Percentiles rank a stretch among this genome's conserved stretches.
Conservation (phyloP, 1,140 invertebrate genomes). For the Anoplolepis gracilipes region DNA sequence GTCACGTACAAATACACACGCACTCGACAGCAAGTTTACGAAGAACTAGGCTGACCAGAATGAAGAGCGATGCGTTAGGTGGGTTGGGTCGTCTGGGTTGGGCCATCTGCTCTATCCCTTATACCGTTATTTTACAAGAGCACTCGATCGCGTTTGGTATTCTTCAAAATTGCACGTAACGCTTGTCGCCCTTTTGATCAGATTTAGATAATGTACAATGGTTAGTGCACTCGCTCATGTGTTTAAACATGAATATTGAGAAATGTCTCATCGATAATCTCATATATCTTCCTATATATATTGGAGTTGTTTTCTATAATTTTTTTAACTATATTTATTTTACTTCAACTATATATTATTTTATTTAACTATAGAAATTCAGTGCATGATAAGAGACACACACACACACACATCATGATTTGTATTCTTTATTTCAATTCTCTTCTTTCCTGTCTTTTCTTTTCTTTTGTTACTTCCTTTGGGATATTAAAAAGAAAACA, state of each 20-base stretch:
- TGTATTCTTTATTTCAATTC: not conserved
- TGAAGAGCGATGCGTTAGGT: slow-evolving; percentile 75
- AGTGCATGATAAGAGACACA: not conserved
- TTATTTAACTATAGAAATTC: not conserved
- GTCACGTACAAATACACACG: slow-evolving; percentile 63
- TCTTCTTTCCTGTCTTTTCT: not conserved
- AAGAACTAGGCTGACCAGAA: slow-evolving; percentile 76
- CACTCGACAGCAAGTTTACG: slow-evolving; percentile 53
- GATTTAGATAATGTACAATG: not conserved
- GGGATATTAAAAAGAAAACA: not conserved
- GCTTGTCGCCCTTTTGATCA: not conserved
- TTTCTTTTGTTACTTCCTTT: not conserved
- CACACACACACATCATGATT: too few relatives aligned
- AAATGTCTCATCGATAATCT: not conserved
- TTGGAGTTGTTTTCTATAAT: not conserved
- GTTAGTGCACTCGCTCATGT: not conserved
- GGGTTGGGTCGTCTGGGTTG: slow-evolving; percentile 74
- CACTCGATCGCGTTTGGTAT: slow-evolving; percentile 73
- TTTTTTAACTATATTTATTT: not conserved
- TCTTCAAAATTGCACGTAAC: slow-evolving; percentile 65
- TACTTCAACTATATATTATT: not conserved
- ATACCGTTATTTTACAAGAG: slow-evolving; percentile 79
- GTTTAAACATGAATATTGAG: not conserved
- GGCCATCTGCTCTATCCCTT: slow-evolving; percentile 76
- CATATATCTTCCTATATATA: not conserved